A percentile compares a stretch with the other conserved stretches of the same genome.
Evolutionary conservation across 2,888 invertebrate genomes (phyloP).

Genomic region (Gordius sp.): DNA sequence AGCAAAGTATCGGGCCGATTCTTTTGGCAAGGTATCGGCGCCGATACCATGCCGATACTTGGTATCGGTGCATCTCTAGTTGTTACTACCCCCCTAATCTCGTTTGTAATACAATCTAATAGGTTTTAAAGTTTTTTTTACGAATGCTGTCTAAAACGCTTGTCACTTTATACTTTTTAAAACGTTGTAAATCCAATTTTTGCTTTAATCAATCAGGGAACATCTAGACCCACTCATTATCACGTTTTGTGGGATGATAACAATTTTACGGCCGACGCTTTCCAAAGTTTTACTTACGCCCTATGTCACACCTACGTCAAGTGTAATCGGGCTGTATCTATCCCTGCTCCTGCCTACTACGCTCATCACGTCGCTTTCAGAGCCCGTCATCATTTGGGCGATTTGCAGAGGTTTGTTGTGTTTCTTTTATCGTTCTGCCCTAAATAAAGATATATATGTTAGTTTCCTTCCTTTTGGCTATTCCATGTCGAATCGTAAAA

Average conservation of each 20-base stretch:
- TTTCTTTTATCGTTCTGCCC: no score
- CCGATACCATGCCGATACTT: no score
- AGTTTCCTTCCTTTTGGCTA: no score
- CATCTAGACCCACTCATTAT: constrained; percentile 92
- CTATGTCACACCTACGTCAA: constrained; percentile 97
- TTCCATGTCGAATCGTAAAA: no score
- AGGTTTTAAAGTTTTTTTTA: no score
- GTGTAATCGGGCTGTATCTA: constrained; percentile 91
- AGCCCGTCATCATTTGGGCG: constrained; percentile 37
- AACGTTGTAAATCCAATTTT: constrained; percentile 8
- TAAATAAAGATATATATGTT: neutral
- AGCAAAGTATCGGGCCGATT: no score
- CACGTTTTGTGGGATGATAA: constrained; percentile 99
- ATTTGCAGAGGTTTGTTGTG: constrained; percentile 3
- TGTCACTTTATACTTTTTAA: no score
- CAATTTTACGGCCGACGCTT: constrained; percentile 86
- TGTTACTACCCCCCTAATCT: no score
- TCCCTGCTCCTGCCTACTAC: constrained; percentile 94
- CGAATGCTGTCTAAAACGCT: no score
- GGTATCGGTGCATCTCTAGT: no score
- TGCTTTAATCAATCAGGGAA: constrained; percentile 42
- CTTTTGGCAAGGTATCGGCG: no score
- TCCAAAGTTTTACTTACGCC: constrained; percentile 95
- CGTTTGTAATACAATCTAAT: no score
- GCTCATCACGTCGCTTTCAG: constrained; percentile 97